Evolutionary conservation across 2,113 vertebrate species (phyloP).

Genomic region (Agapornis roseicollis): DNA sequence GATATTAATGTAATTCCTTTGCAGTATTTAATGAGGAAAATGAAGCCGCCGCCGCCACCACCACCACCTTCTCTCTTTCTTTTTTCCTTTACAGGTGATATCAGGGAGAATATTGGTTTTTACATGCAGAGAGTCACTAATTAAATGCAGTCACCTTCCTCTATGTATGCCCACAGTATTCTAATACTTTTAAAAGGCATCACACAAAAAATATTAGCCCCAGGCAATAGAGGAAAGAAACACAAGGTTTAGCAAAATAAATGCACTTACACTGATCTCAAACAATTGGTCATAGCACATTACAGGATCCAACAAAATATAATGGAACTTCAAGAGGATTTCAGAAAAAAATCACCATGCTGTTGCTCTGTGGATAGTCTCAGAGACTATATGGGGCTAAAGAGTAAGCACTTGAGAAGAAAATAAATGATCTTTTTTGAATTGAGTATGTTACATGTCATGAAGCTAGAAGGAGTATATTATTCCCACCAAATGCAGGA

Average conservation of each 20-base stretch:
- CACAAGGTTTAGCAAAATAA: constrained; percentile 9
- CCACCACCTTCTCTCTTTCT: background rate
- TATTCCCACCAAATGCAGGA: background rate
- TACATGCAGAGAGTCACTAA: background rate
- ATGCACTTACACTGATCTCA: background rate
- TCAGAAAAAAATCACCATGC: background rate
- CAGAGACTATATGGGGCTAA: background rate
- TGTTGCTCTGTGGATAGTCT: background rate
- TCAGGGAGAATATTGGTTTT: background rate
- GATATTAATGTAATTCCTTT: background rate
- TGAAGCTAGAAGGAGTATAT: background rate
- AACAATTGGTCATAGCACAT: background rate
- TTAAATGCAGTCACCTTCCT: background rate
- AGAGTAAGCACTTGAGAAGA: background rate
- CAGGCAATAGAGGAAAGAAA: background rate
- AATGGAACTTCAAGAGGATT: background rate
- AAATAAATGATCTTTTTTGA: background rate
- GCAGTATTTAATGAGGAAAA: background rate
- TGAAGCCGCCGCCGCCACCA: background rate
- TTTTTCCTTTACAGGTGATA: background rate
- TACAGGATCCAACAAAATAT: background rate
- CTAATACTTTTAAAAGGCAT: background rate
- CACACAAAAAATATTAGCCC: background rate
- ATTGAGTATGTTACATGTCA: background rate
- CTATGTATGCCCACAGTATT: background rate